phyloP scores from a whole-genome alignment of 2,113 vertebrate species.

The Dipodomys ordii region DNA sequence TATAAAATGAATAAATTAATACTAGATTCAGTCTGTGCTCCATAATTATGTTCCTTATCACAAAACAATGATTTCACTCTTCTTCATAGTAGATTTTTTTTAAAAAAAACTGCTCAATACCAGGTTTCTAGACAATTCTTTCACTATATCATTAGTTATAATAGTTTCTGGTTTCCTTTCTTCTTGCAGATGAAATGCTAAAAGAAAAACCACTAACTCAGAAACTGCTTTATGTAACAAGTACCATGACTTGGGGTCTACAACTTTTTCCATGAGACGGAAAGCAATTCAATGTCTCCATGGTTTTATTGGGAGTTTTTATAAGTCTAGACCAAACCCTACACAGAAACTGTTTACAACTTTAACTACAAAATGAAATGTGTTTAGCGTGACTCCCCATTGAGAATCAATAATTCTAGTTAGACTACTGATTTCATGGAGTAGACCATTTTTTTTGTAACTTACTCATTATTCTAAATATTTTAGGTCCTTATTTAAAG shows the following conservation, averaged over 20 bases:
- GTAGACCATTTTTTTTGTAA: neutral
- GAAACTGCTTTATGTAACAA: constrained; percentile 50
- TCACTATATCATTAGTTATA: constrained; percentile 30
- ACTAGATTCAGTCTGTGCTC: neutral
- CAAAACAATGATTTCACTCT: constrained; percentile 45
- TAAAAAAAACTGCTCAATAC: neutral
- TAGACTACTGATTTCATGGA: constrained; percentile 33
- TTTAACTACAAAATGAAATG: constrained; percentile 52
- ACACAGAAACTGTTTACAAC: constrained; percentile 69
- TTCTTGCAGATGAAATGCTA: constrained; percentile 45
- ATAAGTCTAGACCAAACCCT: constrained; percentile 83
- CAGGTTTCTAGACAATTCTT: constrained; percentile 54
- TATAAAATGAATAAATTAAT: constrained; percentile 42
- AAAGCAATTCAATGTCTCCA: constrained; percentile 79
- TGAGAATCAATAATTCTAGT: constrained; percentile 59
- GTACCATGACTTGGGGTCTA: constrained; percentile 36
- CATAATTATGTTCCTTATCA: constrained; percentile 42
- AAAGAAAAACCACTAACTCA: constrained; percentile 67
- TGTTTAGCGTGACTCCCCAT: constrained; percentile 23
- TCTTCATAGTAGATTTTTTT: neutral
- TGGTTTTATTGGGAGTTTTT: constrained; percentile 80
- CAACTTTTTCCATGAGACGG: constrained; percentile 75
- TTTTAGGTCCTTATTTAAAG: constrained; percentile 32
- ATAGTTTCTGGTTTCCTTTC: constrained; percentile 39
- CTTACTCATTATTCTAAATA: constrained; percentile 58